These are phyloP conservation scores for Lottia scabra DNA, from an alignment of 2,888 invertebrate genomes.

Conservation along the genomic window DNA sequence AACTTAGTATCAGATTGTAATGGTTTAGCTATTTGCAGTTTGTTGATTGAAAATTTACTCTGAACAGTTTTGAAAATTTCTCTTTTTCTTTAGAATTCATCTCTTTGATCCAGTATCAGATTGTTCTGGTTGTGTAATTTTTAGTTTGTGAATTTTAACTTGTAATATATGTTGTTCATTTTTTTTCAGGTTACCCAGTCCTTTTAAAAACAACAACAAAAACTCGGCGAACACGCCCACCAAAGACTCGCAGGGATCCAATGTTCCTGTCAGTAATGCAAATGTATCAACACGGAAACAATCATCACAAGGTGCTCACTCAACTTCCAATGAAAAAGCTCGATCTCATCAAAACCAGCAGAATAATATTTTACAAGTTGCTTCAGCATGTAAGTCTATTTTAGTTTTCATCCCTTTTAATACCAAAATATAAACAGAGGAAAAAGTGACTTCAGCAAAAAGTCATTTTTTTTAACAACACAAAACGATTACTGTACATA, in stretches of 20 bases:
- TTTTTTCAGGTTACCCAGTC: conserved; percentile 56
- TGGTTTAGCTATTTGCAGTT: no score
- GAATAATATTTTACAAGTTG: conserved; percentile 35
- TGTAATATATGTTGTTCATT: background rate
- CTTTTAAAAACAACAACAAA: conserved; percentile 49
- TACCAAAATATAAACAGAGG: no score
- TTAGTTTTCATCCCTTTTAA: background rate
- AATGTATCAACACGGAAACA: conserved; percentile 26
- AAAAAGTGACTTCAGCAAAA: no score
- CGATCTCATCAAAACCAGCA: conserved; percentile 49
- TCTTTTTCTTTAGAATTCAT: no score
- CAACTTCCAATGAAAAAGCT: conserved; percentile 31
- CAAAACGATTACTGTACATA: no score
- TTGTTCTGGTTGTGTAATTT: no score
- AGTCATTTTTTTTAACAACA: no score
- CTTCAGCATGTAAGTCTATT: conserved; percentile 5
- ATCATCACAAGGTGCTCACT: conserved; percentile 30
- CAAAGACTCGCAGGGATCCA: conserved; percentile 33
- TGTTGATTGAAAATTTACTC: no score
- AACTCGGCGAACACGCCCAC: conserved; percentile 53
- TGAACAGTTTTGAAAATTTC: no score
- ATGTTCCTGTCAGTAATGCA: background rate
- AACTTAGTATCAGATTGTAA: no score
- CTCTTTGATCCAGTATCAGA: no score
- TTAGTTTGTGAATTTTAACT: no score